phyloP scores from a whole-genome alignment of 2,888 invertebrate species.

The Zaprionus lineosus region DNA sequence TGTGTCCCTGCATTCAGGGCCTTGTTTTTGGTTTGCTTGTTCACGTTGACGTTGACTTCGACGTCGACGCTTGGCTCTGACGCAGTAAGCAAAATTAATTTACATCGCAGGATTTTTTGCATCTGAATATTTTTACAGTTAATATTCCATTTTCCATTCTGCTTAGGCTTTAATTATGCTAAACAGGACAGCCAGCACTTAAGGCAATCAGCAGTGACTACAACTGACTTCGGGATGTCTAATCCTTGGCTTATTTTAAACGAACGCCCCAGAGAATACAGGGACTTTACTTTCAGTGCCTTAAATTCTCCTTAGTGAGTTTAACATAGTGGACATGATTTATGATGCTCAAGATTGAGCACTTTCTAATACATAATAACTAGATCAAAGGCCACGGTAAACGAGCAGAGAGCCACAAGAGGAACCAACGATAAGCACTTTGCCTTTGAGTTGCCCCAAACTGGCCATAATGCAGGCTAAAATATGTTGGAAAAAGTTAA shows the following conservation, averaged over 20 bases:
- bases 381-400: constrained; percentile 48
- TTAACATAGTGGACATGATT: constrained; percentile 39
- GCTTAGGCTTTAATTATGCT: constrained; percentile 42
- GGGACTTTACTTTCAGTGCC: not conserved
- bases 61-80: constrained; percentile 31
- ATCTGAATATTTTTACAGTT: constrained; percentile 16
- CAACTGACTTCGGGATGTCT: not conserved
- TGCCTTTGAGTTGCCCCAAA: constrained; percentile 19
- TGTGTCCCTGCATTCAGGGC: constrained; percentile 36
- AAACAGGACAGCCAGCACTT: constrained; percentile 9
- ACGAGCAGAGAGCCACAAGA: constrained; percentile 12
- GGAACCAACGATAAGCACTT: constrained; percentile 59
- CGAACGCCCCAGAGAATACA: not conserved
- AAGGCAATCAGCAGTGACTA: constrained; percentile 17
- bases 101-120: constrained; percentile 52
- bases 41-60: constrained; percentile 11
- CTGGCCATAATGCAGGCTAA: constrained; percentile 30
- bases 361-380: constrained; percentile 48
- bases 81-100: constrained; percentile 69
- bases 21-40: constrained; percentile 51
- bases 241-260: not conserved
- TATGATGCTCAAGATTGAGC: constrained; percentile 50
- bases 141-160: constrained; percentile 1
- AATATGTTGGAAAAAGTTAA: constrained; percentile 56
- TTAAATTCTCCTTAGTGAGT: not conserved